phyloP scores from a whole-genome alignment of 2,113 vertebrate genomes.

The Zingel zingel region DNA sequence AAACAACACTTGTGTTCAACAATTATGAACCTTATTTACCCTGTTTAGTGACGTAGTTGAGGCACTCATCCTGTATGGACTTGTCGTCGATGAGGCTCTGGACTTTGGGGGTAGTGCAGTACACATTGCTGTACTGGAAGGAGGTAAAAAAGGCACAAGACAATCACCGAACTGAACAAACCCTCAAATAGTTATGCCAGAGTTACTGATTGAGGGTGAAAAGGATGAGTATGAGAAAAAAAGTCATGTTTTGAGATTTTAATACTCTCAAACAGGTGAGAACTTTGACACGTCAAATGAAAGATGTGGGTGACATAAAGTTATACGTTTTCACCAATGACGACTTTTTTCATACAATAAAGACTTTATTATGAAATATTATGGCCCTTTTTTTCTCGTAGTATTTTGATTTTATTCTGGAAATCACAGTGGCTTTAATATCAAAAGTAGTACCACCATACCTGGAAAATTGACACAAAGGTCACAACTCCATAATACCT shows the following conservation, averaged over 20 bases:
- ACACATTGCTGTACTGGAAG: slow-evolving; percentile 95
- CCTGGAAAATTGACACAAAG: slow-evolving; percentile 97
- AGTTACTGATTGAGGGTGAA: background rate
- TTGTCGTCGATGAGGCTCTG: slow-evolving; percentile 97
- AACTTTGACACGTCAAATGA: background rate
- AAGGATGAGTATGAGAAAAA: background rate
- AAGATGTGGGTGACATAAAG: background rate
- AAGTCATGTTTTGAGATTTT: background rate
- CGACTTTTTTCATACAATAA: background rate
- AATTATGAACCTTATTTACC: slow-evolving; percentile 78
- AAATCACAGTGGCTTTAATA: background rate
- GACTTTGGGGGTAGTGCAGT: slow-evolving; percentile 95
- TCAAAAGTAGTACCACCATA: slow-evolving; percentile 59
- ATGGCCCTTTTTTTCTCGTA: background rate
- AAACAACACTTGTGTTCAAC: background rate
- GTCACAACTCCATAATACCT: slow-evolving; percentile 97
- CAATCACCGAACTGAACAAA: background rate
- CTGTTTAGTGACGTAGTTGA: slow-evolving; percentile 92
- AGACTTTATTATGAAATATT: background rate
- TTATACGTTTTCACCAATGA: background rate
- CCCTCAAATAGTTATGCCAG: background rate
- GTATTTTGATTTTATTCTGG: background rate
- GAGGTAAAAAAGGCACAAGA: slow-evolving; percentile 15
- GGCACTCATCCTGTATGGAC: slow-evolving; percentile 94
- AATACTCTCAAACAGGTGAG: background rate